Evolutionary conservation across 2,113 vertebrate species (phyloP), one percentile per base, ranked within the genome.

Genomic region (Saimiri boliviensis): DNA sequence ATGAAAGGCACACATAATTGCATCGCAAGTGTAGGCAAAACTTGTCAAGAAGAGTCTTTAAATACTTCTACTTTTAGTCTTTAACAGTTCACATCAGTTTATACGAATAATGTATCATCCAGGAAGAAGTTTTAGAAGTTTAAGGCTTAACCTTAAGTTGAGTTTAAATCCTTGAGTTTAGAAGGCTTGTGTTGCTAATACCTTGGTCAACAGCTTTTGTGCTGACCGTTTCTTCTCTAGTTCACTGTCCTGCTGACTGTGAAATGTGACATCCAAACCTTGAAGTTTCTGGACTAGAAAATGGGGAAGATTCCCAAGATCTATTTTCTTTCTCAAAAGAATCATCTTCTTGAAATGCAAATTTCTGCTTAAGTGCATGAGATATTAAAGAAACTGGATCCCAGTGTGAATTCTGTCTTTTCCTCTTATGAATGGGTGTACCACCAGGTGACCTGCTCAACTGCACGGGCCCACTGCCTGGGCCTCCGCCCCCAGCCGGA

Each of bases 371-470:
- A 5, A 99, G 98, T 8, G 99, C 99, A 1, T 99, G 98, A 63
- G 99, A 99, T 85, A 99, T 99, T 40, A 99, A 71, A 97, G 99
- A 98, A 49, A 99, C 99, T 0, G 99, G 99, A 97, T 99, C 99
- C 94, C 97, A 99, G 0, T 98, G 91, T 79, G 98, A 96, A 20
- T 96, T 97, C 11, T 45, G 37, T 2, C 97, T 98, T 96, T 98
- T 99, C 96, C 98, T 98, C 96, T 94, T 99, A 71, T 96, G 98
- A 98, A 99, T 49, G 10, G 99, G 99, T 71, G 99, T 99, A 58
- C 99, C 99, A 21, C 99, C 99, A 35, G 99, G 99, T 74, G 99
- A 99, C 96, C 99, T 99, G 70, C n/a, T n/a, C n/a, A n/a, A n/a
- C n/a, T n/a, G n/a, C n/a, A n/a, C n/a, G n/a, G n/a, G n/a, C n/a